Evolutionary conservation across 2,888 invertebrate species (phyloP).

Genomic region (Coremacera marginata): DNA sequence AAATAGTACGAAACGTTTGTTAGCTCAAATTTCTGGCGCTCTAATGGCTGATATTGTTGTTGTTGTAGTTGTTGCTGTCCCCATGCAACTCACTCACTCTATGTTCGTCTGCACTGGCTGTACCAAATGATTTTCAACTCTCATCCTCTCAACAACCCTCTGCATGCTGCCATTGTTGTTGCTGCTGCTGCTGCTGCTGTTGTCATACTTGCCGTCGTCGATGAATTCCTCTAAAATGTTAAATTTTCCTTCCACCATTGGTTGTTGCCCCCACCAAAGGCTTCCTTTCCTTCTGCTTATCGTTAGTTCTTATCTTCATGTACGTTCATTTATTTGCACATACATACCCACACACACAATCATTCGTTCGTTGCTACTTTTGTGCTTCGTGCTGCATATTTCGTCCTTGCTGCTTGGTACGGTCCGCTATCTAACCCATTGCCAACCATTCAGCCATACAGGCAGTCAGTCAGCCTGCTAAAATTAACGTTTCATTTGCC

Average conservation of each 20-base stretch:
- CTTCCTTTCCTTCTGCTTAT: slow-evolving; percentile 7
- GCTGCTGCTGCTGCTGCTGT: slow-evolving; percentile 13
- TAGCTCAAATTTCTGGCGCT: slow-evolving; percentile 1
- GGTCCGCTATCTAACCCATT: slow-evolving; percentile 15
- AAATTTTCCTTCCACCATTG: slow-evolving; percentile 52
- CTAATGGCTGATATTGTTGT: slow-evolving; percentile 7
- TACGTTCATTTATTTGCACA: slow-evolving; percentile 49
- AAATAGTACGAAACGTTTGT: slow-evolving; percentile 31
- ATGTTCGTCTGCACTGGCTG: not conserved
- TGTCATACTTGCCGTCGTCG: slow-evolving; percentile 23
- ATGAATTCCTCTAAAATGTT: slow-evolving; percentile 61
- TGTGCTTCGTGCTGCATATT: not conserved
- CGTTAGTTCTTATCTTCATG: slow-evolving; percentile 58
- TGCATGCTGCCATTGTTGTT: slow-evolving; percentile 36
- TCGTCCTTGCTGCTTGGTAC: not conserved
- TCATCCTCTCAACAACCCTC: slow-evolving; percentile 22
- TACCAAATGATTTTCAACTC: slow-evolving; percentile 15
- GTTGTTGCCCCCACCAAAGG: slow-evolving; percentile 8
- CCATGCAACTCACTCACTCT: slow-evolving; percentile 27
- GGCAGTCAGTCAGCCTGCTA: not conserved
- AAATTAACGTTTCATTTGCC: slow-evolving; percentile 37
- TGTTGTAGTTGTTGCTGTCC: not conserved
- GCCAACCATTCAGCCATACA: not conserved
- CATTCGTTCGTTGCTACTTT: slow-evolving; percentile 20
- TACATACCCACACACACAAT: not conserved